Conservation (phyloP, 2,797 vertebrate genomes). For the Diceros bicornis region DNA sequence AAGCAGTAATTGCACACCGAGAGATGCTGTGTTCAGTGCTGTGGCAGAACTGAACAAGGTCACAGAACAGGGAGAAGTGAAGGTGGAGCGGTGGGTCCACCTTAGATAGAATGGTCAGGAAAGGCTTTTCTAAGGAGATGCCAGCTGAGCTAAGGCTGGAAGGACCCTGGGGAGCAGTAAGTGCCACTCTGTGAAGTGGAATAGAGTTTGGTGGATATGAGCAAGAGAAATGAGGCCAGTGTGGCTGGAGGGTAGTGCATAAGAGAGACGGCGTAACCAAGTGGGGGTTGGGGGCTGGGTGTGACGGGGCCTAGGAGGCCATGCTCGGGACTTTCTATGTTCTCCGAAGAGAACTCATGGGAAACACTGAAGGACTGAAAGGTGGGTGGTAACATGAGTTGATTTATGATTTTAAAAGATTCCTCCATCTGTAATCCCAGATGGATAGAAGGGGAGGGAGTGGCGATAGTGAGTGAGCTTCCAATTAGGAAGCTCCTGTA, state of each 20-base stretch:
- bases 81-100: background rate
- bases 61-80: background rate
- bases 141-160: background rate
- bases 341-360: background rate
- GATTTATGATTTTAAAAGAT: background rate
- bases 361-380: background rate
- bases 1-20: background rate
- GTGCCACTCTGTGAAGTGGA: background rate
- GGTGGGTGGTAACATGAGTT: background rate
- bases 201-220: background rate
- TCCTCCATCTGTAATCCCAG: background rate
- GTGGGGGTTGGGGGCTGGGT: fast-evolving
- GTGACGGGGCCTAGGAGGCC: background rate
- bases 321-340: background rate
- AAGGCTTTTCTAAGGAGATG: background rate
- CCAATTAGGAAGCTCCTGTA: background rate
- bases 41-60: background rate
- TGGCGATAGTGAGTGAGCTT: background rate
- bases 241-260: background rate
- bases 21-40: background rate
- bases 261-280: background rate
- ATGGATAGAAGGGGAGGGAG: too few species aligned
- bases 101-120: background rate
- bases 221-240: background rate
- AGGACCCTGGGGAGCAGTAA: background rate